These are phyloP conservation scores for Morpho helenor DNA, from an alignment of 2,888 invertebrate genomes.

Conservation along the genomic window DNA sequence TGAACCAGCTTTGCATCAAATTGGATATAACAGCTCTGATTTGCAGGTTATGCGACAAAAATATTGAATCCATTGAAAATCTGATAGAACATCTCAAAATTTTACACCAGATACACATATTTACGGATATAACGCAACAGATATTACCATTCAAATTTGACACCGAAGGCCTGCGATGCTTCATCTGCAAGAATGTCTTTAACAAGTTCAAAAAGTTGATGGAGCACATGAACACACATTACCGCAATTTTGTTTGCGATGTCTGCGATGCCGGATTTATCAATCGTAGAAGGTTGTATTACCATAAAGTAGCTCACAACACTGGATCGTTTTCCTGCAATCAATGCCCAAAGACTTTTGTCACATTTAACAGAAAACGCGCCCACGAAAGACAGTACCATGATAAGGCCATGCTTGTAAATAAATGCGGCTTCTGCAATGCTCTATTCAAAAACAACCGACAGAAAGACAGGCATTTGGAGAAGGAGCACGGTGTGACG, in stretches of 20 bases:
- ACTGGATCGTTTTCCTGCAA: conserved; percentile 43
- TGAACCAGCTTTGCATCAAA: conserved; percentile 35
- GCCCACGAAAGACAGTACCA: conserved; percentile 31
- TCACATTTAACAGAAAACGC: conserved; percentile 23
- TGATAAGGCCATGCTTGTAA: conserved; percentile 20
- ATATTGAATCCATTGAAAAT: conserved; percentile 33
- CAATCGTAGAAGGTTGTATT: conserved; percentile 34
- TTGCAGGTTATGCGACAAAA: conserved; percentile 40
- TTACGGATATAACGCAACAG: conserved; percentile 43
- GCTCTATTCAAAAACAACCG: conserved; percentile 4
- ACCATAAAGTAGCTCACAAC: conserved; percentile 36
- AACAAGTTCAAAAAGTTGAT: conserved; percentile 62
- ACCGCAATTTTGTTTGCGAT: conserved; percentile 63
- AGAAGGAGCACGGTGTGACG: conserved; percentile 28
- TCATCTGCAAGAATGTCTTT: conserved; percentile 54
- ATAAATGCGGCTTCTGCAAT: conserved; percentile 39
- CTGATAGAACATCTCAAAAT: conserved; percentile 38
- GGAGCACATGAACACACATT: conserved; percentile 68
- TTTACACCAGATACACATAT: conserved; percentile 34
- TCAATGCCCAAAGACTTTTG: conserved; percentile 43
- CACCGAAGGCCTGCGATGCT: conserved; percentile 45
- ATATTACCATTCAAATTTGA: conserved; percentile 55
- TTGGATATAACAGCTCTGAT: conserved; percentile 44
- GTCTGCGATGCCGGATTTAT: conserved; percentile 66
- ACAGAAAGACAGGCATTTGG: conserved; percentile 31